Percentiles rank a stretch among this genome's conserved stretches.
phyloP scores from a whole-genome alignment of 1,140 invertebrate species.

The Tenebrio molitor region DNA sequence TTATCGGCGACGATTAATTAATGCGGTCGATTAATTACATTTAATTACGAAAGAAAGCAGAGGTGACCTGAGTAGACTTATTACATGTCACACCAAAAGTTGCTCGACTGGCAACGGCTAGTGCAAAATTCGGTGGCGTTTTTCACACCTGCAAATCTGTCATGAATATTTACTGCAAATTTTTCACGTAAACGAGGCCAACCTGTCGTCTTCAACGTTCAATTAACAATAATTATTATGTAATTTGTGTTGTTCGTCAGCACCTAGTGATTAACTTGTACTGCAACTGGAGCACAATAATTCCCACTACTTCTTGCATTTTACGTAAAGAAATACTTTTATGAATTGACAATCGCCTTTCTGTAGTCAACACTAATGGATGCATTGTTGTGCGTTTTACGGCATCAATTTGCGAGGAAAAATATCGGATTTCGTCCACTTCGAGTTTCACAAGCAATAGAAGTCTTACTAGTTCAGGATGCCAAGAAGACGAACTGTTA shows the following conservation, averaged over 20 bases:
- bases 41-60: not conserved
- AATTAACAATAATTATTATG: slow-evolving; percentile 36
- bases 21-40: slow-evolving; percentile 3
- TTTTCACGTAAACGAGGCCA: slow-evolving; percentile 11
- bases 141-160: not conserved
- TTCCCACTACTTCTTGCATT: not conserved
- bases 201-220: slow-evolving; percentile 9
- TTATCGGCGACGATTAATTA: not conserved
- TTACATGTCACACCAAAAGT: not conserved
- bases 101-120: not conserved
- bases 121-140: not conserved
- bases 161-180: not conserved
- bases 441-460: not conserved
- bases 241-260: slow-evolving; percentile 26
- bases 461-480: slow-evolving; percentile 11
- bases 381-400: too few relatives aligned
- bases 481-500: not conserved
- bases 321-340: too few relatives aligned
- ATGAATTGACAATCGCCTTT: too few relatives aligned
- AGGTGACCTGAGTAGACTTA: slow-evolving; percentile 3
- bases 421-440: slow-evolving; percentile 9
- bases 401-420: not conserved
- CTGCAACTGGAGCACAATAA: slow-evolving; percentile 16
- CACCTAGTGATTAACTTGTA: slow-evolving; percentile 2
- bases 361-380: too few relatives aligned